phyloP scores from a whole-genome alignment of 2,888 invertebrate species.

The Ariolimax columbianus region DNA sequence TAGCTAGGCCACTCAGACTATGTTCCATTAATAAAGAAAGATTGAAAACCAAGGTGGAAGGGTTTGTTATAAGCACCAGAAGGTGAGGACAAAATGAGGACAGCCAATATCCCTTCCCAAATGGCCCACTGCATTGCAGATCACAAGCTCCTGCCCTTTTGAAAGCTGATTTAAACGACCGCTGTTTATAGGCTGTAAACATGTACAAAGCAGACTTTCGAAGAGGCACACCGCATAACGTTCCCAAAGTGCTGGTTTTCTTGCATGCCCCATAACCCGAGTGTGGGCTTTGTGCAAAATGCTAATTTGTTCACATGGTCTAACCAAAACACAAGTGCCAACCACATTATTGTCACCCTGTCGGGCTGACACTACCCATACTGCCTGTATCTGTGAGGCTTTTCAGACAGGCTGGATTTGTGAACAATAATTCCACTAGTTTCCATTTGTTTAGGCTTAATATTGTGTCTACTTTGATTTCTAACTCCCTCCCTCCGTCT shows the following conservation, averaged over 20 bases:
- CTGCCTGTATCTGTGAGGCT: not conserved
- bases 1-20: too few relatives aligned
- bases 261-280: not conserved
- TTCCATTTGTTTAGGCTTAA: not conserved
- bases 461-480: not conserved
- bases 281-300: conserved; percentile 18
- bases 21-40: not conserved
- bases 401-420: not conserved
- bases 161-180: not conserved
- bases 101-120: not conserved
- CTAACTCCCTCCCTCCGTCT: not conserved
- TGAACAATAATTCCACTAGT: not conserved
- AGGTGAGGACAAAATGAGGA: not conserved
- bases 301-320: conserved; percentile 27
- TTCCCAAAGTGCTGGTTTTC: not conserved
- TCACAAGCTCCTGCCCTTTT: not conserved
- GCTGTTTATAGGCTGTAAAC: not conserved
- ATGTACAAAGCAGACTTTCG: not conserved
- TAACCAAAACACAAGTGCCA: not conserved
- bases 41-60: too few relatives aligned
- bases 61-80: too few relatives aligned
- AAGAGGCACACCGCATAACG: conserved; percentile 8
- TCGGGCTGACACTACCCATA: not conserved
- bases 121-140: not conserved
- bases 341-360: conserved; percentile 29